Evolutionary conservation across 2,113 vertebrate genomes (phyloP).

Genomic region (Scatophagus argus): DNA sequence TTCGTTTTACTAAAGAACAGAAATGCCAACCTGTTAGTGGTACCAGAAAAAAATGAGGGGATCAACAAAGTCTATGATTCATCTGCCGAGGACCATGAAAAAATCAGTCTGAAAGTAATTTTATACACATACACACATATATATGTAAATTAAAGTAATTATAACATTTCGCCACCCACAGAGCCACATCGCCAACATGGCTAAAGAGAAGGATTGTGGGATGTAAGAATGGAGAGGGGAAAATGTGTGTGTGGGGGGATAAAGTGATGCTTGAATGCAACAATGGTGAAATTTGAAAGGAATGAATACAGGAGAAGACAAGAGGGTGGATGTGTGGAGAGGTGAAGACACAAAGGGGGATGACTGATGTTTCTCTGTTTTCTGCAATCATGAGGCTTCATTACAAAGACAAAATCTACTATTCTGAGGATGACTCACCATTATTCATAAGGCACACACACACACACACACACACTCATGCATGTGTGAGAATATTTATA

Average conservation of each 20-base stretch:
- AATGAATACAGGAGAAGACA: neutral
- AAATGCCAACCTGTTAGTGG: too few relatives aligned
- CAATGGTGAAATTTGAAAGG: neutral
- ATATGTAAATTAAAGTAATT: too few relatives aligned
- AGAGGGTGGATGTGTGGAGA: neutral
- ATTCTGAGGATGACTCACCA: slow-evolving; percentile 46
- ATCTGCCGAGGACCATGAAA: too few relatives aligned
- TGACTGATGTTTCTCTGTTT: slow-evolving; percentile 23
- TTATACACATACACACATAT: too few relatives aligned
- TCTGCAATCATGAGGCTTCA: slow-evolving; percentile 18
- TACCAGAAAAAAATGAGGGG: too few relatives aligned
- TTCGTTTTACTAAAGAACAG: too few relatives aligned
- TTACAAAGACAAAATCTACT: slow-evolving; percentile 31
- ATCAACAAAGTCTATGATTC: too few relatives aligned
- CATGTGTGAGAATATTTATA: slow-evolving; percentile 23
- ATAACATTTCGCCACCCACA: too few relatives aligned
- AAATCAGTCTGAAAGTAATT: too few relatives aligned
- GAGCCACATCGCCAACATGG: too few relatives aligned
- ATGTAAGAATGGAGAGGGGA: neutral
- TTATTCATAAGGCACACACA: slow-evolving; percentile 26
- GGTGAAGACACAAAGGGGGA: neutral
- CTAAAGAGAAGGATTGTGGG: neutral
- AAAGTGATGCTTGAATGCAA: neutral
- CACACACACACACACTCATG: slow-evolving; percentile 27
- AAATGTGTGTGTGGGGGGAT: too few relatives aligned